Evolutionary conservation across 1,140 invertebrate species (phyloP).

Genomic region (Pachyrhynchus sulphureomaculatus): DNA sequence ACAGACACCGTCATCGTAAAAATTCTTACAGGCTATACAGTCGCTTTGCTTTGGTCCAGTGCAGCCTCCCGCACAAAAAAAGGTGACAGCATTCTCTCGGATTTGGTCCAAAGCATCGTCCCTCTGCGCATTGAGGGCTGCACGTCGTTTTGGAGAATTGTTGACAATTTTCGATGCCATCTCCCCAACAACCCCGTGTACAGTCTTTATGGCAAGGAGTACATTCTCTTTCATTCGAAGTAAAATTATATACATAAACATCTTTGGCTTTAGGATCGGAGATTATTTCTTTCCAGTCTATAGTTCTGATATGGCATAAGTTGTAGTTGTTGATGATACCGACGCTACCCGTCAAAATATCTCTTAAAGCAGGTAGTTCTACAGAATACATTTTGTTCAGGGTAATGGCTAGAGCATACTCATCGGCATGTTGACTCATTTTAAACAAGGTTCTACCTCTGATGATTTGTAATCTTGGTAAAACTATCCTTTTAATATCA

Average conservation of each 20-base stretch:
- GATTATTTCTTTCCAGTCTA: constrained; percentile 96
- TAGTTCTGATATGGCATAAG: constrained; percentile 91
- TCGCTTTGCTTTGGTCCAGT: constrained; percentile 89
- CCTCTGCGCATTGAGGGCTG: constrained; percentile 89
- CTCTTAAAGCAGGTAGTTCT: constrained; percentile 85
- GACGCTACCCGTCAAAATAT: constrained; percentile 87
- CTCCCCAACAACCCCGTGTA: constrained; percentile 87
- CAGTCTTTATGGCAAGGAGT: constrained; percentile 79
- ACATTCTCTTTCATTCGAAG: constrained; percentile 74
- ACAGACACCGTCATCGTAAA: constrained; percentile 92
- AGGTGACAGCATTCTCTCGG: constrained; percentile 94
- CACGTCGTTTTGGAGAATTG: constrained; percentile 93
- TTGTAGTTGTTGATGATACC: constrained; percentile 95
- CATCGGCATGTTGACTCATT: constrained; percentile 75
- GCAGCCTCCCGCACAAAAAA: constrained; percentile 95
- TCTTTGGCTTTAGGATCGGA: constrained; percentile 69
- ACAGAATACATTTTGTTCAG: constrained; percentile 86
- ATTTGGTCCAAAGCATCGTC: constrained; percentile 87
- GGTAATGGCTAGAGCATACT: constrained; percentile 84
- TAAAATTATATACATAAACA: constrained; percentile 82
- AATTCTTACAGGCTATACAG: constrained; percentile 93
- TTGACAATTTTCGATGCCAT: constrained; percentile 90
- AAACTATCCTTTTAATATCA: constrained; percentile 78
- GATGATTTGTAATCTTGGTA: constrained; percentile 92
- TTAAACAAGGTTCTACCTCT: constrained; percentile 90